These are phyloP conservation scores for Epizoanthus fatuus DNA, from an alignment of 92 coral and sea anemone species.

Conservation along the genomic window DNA sequence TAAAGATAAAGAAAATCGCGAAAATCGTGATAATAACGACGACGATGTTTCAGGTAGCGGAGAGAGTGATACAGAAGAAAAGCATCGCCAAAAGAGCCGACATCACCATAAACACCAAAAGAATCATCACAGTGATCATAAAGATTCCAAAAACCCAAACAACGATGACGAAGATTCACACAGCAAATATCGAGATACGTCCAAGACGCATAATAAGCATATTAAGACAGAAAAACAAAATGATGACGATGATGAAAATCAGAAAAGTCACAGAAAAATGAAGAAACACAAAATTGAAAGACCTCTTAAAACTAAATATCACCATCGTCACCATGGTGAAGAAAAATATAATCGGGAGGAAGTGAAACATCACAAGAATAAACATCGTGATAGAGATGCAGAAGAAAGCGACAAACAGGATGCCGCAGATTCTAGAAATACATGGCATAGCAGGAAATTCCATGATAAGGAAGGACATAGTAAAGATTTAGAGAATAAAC, in stretches of 20 bases:
- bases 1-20: not conserved
- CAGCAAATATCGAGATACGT: constrained; percentile 36
- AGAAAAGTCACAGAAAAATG: constrained; percentile 52
- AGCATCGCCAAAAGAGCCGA: not conserved
- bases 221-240: not conserved
- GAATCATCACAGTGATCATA: constrained; percentile 9
- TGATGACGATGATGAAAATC: constrained; percentile 41
- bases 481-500: not conserved
- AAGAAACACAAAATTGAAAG: constrained; percentile 29
- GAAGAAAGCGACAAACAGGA: not conserved
- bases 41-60: constrained; percentile 32
- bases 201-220: constrained; percentile 33
- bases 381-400: not conserved
- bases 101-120: constrained; percentile 27
- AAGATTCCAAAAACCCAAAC: not conserved
- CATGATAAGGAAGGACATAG: no score
- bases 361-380: not conserved
- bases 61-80: not conserved
- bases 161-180: constrained; percentile 43
- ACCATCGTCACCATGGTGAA: constrained; percentile 15
- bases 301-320: constrained; percentile 13
- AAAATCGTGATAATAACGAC: not conserved
- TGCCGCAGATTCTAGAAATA: not conserved
- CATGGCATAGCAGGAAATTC: no score
- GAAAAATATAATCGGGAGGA: not conserved